A percentile compares a stretch with the other conserved stretches of the same genome.
Evolutionary conservation across 2,888 invertebrate species (phyloP).

Genomic region (Xanthorhoe spadicearia): DNA sequence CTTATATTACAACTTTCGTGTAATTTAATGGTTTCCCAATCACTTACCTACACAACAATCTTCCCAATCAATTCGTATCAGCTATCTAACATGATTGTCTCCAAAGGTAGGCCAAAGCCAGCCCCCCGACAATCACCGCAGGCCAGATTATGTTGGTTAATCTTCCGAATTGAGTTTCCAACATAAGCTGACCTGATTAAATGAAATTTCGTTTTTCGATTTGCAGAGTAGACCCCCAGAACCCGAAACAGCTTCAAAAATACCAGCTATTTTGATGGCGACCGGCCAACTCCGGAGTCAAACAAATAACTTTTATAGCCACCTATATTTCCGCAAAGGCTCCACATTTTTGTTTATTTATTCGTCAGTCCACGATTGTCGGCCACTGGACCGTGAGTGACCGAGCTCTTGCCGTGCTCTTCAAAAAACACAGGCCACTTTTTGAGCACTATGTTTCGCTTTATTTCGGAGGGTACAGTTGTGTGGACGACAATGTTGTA

Average conservation of each 20-base stretch:
- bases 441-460: conserved; percentile 3
- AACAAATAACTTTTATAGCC: conserved; percentile 48
- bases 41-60: too few species aligned
- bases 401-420: conserved; percentile 9
- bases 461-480: background rate
- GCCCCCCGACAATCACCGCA: too few species aligned
- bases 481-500: background rate
- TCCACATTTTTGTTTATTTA: conserved; percentile 35
- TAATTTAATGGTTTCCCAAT: too few species aligned
- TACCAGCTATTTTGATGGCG: conserved; percentile 39
- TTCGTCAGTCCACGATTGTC: conserved; percentile 24
- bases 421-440: conserved; percentile 4
- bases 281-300: conserved; percentile 40
- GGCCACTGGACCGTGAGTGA: conserved; percentile 25
- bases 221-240: too few species aligned
- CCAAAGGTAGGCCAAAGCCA: background rate
- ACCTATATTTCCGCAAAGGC: conserved; percentile 42
- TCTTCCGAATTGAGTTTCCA: too few species aligned
- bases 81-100: background rate
- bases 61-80: background rate
- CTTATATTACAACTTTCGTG: too few species aligned
- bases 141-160: too few species aligned
- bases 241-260: conserved; percentile 4
- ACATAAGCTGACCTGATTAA: too few species aligned
- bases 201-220: too few species aligned